A percentile compares a stretch with the other conserved stretches of the same genome.
These are phyloP conservation scores for Gallinago solitaria DNA, from an alignment of 2,797 vertebrate species.

Conservation along the genomic window DNA sequence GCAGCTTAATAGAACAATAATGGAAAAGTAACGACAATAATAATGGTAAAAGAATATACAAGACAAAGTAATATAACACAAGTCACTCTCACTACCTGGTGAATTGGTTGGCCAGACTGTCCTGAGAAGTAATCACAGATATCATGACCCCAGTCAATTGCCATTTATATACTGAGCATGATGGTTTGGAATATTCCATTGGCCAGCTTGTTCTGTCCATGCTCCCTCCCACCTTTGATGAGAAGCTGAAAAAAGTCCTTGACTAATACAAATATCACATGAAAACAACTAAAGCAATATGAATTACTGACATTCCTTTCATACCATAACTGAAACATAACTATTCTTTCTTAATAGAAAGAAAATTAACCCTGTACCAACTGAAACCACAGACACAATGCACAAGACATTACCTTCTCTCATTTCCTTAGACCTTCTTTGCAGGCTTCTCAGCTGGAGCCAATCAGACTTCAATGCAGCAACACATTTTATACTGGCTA, in stretches of 20 bases:
- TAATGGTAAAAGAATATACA: neutral
- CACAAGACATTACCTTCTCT: neutral
- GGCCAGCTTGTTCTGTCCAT: neutral
- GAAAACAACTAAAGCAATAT: neutral
- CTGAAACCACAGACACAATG: neutral
- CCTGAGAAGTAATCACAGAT: neutral
- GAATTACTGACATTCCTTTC: neutral
- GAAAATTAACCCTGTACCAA: neutral
- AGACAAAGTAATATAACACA: neutral
- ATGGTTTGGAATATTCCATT: neutral
- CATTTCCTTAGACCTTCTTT: neutral
- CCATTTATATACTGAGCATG: neutral
- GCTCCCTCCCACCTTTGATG: neutral
- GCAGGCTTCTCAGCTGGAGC: neutral
- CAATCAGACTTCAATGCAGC: neutral
- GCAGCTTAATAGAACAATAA: neutral
- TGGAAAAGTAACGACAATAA: neutral
- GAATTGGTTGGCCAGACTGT: neutral
- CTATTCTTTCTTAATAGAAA: neutral
- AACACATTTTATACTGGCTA: neutral
- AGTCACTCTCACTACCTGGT: neutral
- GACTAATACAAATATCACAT: neutral
- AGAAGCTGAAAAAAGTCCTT: neutral
- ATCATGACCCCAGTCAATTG: neutral
- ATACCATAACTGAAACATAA: neutral